Base-by-base conservation (phyloP, 1,140 invertebrate genomes). In the Apis dorsata region DNA sequence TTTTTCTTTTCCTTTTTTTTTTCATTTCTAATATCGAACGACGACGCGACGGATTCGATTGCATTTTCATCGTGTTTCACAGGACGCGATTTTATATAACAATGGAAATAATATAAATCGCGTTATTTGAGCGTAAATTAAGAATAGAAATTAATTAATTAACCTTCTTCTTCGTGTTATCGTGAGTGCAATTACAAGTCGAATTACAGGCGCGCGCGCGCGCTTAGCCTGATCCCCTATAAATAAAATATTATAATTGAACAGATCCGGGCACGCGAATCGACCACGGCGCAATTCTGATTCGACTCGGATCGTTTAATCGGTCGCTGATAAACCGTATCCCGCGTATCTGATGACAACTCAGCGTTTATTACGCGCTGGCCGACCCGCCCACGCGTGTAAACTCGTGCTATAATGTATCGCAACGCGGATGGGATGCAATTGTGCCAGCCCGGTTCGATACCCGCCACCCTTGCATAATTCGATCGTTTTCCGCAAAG, bases 121-220 rank as follows among this genome's bases (percentile, higher is more conserved):
- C 34, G 34, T 34, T 34, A 34, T 4, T 3, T 3, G 34, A 34
- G 34, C 2, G 34, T 34, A 34, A 34, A 17, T 4, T 15, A 75
- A 66, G 51, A 81, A 82, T 66, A 21, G 49, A 28, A 12, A 44
- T 49, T 77, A 82, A 77, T 82, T 70, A 82, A 82, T 82, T 62
- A 69, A 77, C 55, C 79, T 81, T 49, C 28, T 55, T 75, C 53
- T 44, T 44, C 34, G 34, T 44, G 73, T 77, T 76, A 59, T 75
- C 71, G n/a, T 44, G 49, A 19, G 65, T 15, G 51, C 74, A 82
- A 82, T 82, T 82, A 82, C 34, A 34, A 2, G 65, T 21, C 24
- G 68, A 82, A 77, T 77, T 82, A 69, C 80, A 57, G 11, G 49
- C 60, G 71, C n/a, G 65, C 49, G 65, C 49, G 17, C 44, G 24